phyloP scores from a whole-genome alignment of 2,797 vertebrate genomes.

The Lacerta viridis region DNA sequence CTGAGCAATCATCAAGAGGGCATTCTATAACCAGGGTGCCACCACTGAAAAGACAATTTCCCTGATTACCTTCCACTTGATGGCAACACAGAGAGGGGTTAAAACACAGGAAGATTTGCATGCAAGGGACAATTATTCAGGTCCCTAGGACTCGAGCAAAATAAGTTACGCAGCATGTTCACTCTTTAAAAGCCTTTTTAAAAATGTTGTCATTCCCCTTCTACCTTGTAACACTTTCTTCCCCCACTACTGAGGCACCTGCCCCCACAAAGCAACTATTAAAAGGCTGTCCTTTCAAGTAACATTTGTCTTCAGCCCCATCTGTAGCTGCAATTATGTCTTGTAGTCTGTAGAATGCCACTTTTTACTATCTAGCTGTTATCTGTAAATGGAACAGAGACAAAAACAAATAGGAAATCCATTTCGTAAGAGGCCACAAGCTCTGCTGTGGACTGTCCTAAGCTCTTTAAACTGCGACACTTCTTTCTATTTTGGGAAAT shows the following conservation, averaged over 20 bases:
- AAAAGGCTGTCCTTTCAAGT: slow-evolving; percentile 21
- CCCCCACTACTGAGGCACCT: slow-evolving; percentile 7
- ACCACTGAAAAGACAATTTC: background rate
- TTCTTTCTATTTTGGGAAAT: slow-evolving; percentile 29
- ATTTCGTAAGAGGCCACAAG: slow-evolving; percentile 8
- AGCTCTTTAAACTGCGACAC: slow-evolving; percentile 15
- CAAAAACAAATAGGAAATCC: background rate
- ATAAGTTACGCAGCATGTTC: background rate
- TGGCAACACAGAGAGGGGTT: background rate
- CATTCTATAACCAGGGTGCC: background rate
- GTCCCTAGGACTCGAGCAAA: background rate
- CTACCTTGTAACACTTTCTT: slow-evolving; percentile 17
- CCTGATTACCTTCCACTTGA: background rate
- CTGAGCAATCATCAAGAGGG: background rate
- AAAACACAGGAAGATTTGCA: background rate
- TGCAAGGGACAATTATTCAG: background rate
- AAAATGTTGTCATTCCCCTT: background rate
- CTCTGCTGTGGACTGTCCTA: background rate
- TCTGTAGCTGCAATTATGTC: slow-evolving; percentile 30
- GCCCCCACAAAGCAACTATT: background rate
- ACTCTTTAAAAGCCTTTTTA: background rate
- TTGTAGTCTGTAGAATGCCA: background rate
- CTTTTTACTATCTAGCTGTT: background rate
- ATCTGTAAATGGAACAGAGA: background rate
- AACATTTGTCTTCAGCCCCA: slow-evolving; percentile 25